phyloP scores from a whole-genome alignment of 2,888 invertebrate genomes.

The Netelia inedita region DNA sequence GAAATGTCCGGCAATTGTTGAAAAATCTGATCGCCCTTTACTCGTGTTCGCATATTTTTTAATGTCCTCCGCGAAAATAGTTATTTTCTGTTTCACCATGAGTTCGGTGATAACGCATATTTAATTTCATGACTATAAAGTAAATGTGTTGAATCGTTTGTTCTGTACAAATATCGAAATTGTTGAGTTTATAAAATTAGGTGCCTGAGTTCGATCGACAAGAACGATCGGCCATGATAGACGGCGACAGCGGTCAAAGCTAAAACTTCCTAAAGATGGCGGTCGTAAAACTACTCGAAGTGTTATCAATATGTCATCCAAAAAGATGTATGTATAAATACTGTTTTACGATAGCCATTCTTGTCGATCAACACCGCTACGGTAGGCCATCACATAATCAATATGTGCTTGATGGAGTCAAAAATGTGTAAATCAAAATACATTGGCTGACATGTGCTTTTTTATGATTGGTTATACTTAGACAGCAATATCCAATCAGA shows the following conservation, averaged over 20 bases:
- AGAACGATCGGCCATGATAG: background rate
- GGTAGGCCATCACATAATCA: background rate
- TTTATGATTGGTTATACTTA: too few relatives aligned
- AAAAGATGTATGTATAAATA: background rate
- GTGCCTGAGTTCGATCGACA: background rate
- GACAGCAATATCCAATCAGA: background rate
- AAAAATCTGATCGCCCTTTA: too few relatives aligned
- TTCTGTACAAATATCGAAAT: slow-evolving; percentile 39
- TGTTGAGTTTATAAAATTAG: background rate
- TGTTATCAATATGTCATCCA: background rate
- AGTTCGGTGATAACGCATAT: too few relatives aligned
- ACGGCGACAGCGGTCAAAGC: background rate
- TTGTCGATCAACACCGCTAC: background rate
- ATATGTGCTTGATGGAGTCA: background rate
- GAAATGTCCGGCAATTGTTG: too few relatives aligned
- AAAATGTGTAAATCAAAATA: too few relatives aligned
- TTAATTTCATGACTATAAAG: too few relatives aligned
- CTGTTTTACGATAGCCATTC: background rate
- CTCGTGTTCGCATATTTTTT: background rate
- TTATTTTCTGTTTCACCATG: too few relatives aligned
- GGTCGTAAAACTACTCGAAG: too few relatives aligned
- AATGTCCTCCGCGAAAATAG: too few relatives aligned
- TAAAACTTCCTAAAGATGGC: too few relatives aligned
- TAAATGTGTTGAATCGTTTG: background rate
- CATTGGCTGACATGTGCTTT: too few relatives aligned